Conservation (phyloP, 2,888 invertebrate species). For the Dolomedes plantarius region DNA sequence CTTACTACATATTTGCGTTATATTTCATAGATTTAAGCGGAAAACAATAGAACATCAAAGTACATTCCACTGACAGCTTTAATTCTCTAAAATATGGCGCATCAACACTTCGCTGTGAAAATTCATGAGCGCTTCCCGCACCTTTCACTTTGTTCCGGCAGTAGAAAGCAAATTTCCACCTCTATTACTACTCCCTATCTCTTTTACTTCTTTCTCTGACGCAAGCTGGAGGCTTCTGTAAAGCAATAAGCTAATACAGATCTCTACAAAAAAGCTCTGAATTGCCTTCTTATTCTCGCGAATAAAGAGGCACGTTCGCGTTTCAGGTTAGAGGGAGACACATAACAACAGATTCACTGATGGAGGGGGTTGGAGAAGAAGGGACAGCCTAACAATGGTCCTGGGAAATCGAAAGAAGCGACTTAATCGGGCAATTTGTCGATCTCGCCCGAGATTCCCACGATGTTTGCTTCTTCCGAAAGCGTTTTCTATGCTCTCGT, state of each 20-base stretch:
- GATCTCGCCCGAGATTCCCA: slow-evolving; percentile 48
- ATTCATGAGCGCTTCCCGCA: no score
- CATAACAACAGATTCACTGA: slow-evolving; percentile 12
- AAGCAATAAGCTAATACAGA: slow-evolving; percentile 4
- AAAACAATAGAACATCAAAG: no score
- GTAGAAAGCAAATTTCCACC: no score
- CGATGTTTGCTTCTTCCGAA: slow-evolving; percentile 32
- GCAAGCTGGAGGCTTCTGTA: neutral
- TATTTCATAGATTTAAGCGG: no score
- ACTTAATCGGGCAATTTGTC: slow-evolving; percentile 70
- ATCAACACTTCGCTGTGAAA: no score
- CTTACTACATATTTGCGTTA: no score
- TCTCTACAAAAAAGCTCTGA: neutral
- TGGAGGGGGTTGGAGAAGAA: slow-evolving; percentile 16
- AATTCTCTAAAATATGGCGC: no score
- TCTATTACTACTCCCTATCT: no score
- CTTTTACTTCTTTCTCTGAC: no score
- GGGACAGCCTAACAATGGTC: slow-evolving; percentile 55
- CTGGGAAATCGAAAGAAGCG: slow-evolving; percentile 51
- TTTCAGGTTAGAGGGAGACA: neutral
- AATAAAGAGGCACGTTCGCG: neutral
- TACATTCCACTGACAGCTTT: no score
- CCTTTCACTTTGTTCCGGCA: no score
- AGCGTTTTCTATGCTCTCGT: slow-evolving; percentile 11
- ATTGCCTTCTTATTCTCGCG: neutral